A percentile compares a stretch with the other conserved stretches of the same genome.
phyloP scores from a whole-genome alignment of 2,113 vertebrate species.

The Monarcha castaneiventris region DNA sequence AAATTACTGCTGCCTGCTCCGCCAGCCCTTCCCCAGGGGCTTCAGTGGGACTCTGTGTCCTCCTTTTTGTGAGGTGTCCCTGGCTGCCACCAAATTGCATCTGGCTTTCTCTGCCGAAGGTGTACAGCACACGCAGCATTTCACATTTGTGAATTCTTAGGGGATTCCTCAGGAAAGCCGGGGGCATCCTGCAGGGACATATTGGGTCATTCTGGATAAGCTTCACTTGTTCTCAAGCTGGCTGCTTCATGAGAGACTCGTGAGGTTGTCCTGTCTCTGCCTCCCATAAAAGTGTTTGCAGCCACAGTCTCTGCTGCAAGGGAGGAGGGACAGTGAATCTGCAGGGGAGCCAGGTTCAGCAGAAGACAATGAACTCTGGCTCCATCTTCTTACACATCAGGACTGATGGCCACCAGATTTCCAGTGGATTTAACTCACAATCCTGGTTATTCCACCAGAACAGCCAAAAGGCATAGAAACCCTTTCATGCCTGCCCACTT shows the following conservation, averaged over 20 bases:
- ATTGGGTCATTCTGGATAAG: background rate
- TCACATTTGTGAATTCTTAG: background rate
- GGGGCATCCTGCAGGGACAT: background rate
- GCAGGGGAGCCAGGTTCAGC: background rate
- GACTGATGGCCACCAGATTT: background rate
- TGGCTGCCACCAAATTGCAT: background rate
- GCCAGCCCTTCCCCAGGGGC: background rate
- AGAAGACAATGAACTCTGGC: background rate
- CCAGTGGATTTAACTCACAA: background rate
- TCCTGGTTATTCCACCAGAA: background rate
- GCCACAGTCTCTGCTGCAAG: background rate
- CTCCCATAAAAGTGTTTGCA: background rate
- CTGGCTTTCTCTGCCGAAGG: background rate
- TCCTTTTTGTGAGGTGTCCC: background rate
- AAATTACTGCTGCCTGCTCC: background rate
- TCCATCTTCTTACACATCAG: background rate
- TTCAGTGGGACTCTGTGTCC: background rate
- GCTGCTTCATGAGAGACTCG: background rate
- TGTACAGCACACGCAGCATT: accelerated
- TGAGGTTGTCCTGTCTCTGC: background rate
- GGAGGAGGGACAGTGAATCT: background rate
- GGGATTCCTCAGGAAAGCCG: background rate
- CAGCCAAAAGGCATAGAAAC: background rate
- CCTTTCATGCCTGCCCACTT: background rate
- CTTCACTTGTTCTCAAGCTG: background rate